Evolutionary conservation across 2,888 invertebrate genomes (phyloP).

Genomic region (Drosophila tripunctata): DNA sequence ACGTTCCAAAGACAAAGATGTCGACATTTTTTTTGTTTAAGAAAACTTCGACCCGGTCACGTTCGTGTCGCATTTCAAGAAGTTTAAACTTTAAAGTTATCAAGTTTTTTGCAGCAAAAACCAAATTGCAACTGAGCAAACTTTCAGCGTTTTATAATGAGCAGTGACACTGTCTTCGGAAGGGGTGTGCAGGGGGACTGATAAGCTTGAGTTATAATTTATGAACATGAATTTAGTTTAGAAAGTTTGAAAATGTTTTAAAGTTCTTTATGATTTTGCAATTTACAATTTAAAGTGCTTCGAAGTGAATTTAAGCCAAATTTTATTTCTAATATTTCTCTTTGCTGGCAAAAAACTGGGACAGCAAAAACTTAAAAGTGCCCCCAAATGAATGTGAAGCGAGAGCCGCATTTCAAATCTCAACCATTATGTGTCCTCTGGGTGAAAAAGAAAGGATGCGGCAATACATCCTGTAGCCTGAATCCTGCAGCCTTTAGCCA

Average conservation of each 20-base stretch:
- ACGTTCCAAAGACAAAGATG: slow-evolving; percentile 37
- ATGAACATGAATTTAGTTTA: slow-evolving; percentile 25
- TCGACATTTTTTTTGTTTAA: slow-evolving; percentile 30
- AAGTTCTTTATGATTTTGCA: slow-evolving; percentile 14
- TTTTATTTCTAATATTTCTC: not conserved
- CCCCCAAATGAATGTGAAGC: not conserved
- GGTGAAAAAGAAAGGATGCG: slow-evolving; percentile 41
- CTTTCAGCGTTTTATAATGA: slow-evolving; percentile 41
- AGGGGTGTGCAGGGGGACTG: not conserved
- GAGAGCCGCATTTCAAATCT: slow-evolving; percentile 53
- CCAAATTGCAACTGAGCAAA: slow-evolving; percentile 43
- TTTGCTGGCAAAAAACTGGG: not conserved
- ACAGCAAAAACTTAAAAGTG: slow-evolving; percentile 4
- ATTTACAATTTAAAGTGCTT: not conserved
- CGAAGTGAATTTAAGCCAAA: no score
- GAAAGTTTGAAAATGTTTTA: slow-evolving; percentile 28
- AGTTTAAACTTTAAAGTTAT: slow-evolving; percentile 43
- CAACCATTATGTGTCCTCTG: slow-evolving; percentile 65
- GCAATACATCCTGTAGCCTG: slow-evolving; percentile 50
- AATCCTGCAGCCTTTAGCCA: no score
- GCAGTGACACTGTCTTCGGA: not conserved
- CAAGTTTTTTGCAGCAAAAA: slow-evolving; percentile 40
- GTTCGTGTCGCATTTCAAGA: slow-evolving; percentile 47
- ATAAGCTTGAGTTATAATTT: slow-evolving; percentile 46
- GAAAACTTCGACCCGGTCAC: slow-evolving; percentile 53